These are phyloP conservation scores for Bagarius yarrelli DNA, from an alignment of 2,113 vertebrate genomes.

Conservation along the genomic window DNA sequence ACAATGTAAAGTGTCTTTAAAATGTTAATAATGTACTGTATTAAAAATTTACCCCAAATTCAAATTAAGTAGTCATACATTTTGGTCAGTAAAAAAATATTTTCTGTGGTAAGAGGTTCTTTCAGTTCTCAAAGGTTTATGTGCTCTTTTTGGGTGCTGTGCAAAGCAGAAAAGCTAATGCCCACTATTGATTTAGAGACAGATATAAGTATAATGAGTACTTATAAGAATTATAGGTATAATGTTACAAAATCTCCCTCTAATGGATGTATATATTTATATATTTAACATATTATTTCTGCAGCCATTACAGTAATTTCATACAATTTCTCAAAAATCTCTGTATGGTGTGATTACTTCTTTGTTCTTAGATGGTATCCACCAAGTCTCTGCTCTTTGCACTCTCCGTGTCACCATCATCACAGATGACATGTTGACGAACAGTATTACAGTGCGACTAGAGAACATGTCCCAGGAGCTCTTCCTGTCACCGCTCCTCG, in stretches of 20 bases:
- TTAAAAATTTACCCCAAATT: background rate
- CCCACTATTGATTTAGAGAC: background rate
- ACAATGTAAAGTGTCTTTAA: too few relatives aligned
- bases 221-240: too few relatives aligned
- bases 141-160: background rate
- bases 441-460: conserved; percentile 86
- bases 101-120: background rate
- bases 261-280: too few relatives aligned
- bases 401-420: conserved; percentile 83
- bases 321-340: background rate
- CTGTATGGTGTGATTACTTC: background rate
- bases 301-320: background rate
- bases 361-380: conserved; percentile 72
- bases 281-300: background rate
- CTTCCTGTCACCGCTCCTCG: conserved; percentile 82
- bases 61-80: background rate
- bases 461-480: conserved; percentile 86
- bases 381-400: conserved; percentile 76
- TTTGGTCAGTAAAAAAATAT: background rate
- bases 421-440: conserved; percentile 84
- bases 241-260: too few relatives aligned
- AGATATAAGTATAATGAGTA: too few relatives aligned
- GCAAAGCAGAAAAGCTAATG: background rate
- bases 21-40: background rate
- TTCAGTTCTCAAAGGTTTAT: background rate